Conservation (phyloP, 1,140 invertebrate species). For the Radopholus similis region DNA sequence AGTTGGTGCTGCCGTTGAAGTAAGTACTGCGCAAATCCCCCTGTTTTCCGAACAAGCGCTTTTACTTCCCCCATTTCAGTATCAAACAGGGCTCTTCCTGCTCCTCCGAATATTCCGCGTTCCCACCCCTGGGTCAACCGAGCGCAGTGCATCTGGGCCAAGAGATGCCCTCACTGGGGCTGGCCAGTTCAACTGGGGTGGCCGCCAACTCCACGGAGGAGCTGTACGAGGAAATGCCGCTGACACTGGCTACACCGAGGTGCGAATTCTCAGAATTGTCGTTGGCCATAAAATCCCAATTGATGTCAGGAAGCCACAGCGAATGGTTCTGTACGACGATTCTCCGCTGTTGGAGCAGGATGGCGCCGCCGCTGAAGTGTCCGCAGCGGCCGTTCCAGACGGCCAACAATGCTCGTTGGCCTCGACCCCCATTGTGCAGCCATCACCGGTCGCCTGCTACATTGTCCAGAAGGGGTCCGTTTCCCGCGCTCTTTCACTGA, state of each 20-base stretch:
- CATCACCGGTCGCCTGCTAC: slow-evolving; percentile 1
- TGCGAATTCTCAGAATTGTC: slow-evolving; percentile 1
- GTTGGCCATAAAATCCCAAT: neutral
- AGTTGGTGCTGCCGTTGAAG: neutral
- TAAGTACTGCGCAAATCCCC: neutral
- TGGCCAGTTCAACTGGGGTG: too few relatives aligned
- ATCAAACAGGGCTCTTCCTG: neutral
- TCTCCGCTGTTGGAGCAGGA: neutral
- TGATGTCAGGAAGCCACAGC: neutral
- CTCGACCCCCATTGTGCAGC: neutral
- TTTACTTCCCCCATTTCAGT: neutral
- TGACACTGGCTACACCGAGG: slow-evolving; percentile 28
- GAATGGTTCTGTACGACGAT: neutral
- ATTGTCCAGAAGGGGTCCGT: neutral
- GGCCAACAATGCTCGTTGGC: too few relatives aligned
- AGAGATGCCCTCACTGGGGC: neutral
- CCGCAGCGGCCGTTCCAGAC: neutral
- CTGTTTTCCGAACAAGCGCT: neutral
- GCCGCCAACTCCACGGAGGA: neutral
- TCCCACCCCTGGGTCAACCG: neutral
- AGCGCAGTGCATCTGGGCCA: neutral
- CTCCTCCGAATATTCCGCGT: neutral
- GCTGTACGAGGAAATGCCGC: slow-evolving; percentile 24
- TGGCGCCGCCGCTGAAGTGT: neutral
- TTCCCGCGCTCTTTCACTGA: too few relatives aligned